Percentiles rank a stretch among this genome's conserved stretches.
Conservation (phyloP, 2,797 vertebrate species). For the Sebastes matsubarae region DNA sequence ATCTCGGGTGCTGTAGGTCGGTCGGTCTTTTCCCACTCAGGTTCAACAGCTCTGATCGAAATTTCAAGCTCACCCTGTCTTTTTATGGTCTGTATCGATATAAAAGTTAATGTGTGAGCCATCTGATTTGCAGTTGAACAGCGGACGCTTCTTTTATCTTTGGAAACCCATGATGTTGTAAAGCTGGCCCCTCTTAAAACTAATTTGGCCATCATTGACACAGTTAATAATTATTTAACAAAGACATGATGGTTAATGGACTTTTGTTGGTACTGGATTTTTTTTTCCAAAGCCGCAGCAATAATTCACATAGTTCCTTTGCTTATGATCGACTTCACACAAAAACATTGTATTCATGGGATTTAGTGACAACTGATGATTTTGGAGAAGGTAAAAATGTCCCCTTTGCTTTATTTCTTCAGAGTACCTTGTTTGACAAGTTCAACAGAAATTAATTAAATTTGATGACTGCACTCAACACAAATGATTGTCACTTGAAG, state of each 20-base stretch:
- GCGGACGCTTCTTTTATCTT: not conserved
- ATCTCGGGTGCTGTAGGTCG: not conserved
- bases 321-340: not conserved
- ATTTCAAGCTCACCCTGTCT: not conserved
- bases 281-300: not conserved
- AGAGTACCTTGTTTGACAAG: not conserved
- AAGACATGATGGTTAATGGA: not conserved
- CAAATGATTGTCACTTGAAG: not conserved
- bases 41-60: not conserved
- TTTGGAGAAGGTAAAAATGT: no score
- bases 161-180: not conserved
- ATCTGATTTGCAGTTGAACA: not conserved
- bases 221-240: accelerated
- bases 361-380: no score
- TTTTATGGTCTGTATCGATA: not conserved
- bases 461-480: not conserved
- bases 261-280: not conserved
- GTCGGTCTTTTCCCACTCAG: not conserved
- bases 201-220: not conserved
- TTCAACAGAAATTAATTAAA: not conserved
- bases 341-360: not conserved
- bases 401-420: not conserved
- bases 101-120: not conserved
- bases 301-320: not conserved
- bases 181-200: not conserved